Conservation (phyloP, 92 coral and sea anemone genomes). For the Micromussa lordhowensis region DNA sequence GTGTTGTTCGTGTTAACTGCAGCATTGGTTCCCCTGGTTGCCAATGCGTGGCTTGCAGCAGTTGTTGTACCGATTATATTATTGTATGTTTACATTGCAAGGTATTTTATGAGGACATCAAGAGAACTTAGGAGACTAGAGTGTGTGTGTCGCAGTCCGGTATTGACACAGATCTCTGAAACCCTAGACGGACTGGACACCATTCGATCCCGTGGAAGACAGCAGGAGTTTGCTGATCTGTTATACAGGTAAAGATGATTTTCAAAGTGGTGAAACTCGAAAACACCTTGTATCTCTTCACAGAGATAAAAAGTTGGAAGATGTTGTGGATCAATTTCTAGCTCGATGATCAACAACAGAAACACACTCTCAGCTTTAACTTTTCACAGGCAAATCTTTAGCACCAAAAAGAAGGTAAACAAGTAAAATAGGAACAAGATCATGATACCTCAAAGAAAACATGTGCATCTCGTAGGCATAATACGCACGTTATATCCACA, state of each 20-base stretch:
- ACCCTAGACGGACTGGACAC: constrained; percentile 50
- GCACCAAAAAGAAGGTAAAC: too few species aligned
- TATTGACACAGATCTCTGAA: constrained; percentile 43
- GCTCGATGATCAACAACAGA: too few species aligned
- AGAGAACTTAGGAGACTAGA: constrained; percentile 47
- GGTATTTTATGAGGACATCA: constrained; percentile 33
- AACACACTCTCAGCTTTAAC: too few species aligned
- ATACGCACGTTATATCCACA: too few species aligned
- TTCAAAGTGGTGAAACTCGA: background rate
- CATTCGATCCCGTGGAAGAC: constrained; percentile 40
- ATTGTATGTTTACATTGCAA: constrained; percentile 37
- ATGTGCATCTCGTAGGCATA: too few species aligned
- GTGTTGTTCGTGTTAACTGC: constrained; percentile 55
- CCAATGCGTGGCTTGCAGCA: constrained; percentile 51
- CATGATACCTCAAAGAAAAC: too few species aligned
- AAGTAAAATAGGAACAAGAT: too few species aligned
- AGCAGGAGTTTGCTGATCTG: constrained; percentile 32
- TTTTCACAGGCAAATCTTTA: too few species aligned
- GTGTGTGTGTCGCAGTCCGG: constrained; percentile 45
- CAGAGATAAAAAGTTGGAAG: too few species aligned
- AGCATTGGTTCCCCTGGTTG: constrained; percentile 30
- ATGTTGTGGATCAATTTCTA: too few species aligned
- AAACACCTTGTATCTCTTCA: too few species aligned
- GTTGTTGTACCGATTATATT: constrained; percentile 40
- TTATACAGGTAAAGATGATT: constrained; percentile 17